Percentiles rank a stretch among this genome's conserved stretches.
phyloP scores from a whole-genome alignment of 1,140 invertebrate species.

The Sitophilus oryzae region DNA sequence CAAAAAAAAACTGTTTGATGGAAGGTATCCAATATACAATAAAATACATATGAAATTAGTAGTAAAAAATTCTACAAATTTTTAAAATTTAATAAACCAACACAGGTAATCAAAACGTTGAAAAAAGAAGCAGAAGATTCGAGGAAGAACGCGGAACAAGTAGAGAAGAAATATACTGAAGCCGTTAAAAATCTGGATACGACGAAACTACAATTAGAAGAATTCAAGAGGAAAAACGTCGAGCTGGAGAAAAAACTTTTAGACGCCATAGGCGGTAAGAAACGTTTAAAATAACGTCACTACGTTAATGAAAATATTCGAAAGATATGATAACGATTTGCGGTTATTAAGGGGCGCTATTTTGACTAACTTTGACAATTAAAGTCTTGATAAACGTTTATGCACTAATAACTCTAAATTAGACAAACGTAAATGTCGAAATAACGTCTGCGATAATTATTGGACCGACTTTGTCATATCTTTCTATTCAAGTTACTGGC shows the following conservation, averaged over 20 bases:
- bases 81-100: not conserved
- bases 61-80: no score
- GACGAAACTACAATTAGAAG: conserved; percentile 69
- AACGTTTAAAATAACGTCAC: not conserved
- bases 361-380: no score
- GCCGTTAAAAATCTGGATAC: conserved; percentile 70
- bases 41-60: no score
- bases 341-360: no score
- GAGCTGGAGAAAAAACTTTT: conserved; percentile 66
- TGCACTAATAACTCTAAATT: no score
- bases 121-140: conserved; percentile 71
- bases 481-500: not conserved
- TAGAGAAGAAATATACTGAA: conserved; percentile 71
- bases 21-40: no score
- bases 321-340: no score
- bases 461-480: no score
- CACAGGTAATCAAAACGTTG: conserved; percentile 55
- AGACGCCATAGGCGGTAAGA: conserved; percentile 52
- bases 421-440: no score
- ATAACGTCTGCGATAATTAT: no score
- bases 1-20: no score
- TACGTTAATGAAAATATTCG: not conserved
- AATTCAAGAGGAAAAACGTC: conserved; percentile 67
- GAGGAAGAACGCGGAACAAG: conserved; percentile 68
- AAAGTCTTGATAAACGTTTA: no score